Evolutionary conservation across 2,797 vertebrate species (phyloP).

Genomic region (Poecilia wingei): DNA sequence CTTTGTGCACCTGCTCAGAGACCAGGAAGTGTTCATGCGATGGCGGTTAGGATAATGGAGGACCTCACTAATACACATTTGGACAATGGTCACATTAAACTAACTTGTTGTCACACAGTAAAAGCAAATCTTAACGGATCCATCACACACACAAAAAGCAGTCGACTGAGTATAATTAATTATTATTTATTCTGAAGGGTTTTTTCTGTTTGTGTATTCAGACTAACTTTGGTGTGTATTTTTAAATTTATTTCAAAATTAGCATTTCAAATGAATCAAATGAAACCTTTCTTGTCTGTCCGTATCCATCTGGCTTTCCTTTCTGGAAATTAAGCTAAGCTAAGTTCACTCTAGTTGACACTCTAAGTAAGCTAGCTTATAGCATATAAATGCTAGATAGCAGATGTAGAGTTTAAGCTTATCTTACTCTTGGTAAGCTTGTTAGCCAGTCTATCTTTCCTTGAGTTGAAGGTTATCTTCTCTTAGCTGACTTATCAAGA

Average conservation of each 20-base stretch:
- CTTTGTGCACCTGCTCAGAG: constrained; percentile 66
- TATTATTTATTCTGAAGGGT: not conserved
- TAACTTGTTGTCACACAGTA: not conserved
- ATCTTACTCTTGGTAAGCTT: not conserved
- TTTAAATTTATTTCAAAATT: not conserved
- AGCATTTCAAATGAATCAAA: not conserved
- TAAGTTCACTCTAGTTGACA: not conserved
- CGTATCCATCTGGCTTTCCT: not conserved
- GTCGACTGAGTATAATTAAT: not conserved
- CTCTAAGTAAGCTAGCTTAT: not conserved
- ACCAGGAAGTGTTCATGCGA: constrained; percentile 35
- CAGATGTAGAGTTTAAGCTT: not conserved
- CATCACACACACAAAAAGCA: not conserved
- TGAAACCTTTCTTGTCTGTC: not conserved
- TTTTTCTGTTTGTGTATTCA: not conserved
- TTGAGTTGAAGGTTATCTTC: not conserved
- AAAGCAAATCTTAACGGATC: not conserved
- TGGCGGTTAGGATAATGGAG: constrained; percentile 38
- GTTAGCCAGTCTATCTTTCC: not conserved
- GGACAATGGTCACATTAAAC: not conserved
- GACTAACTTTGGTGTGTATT: not conserved
- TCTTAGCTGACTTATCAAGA: not conserved
- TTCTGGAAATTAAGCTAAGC: not conserved
- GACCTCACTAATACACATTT: constrained; percentile 4
- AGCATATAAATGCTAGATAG: not conserved